These are phyloP conservation scores for Hirtodrosophila alboralis DNA, from an alignment of 2,888 invertebrate genomes.

Conservation along the genomic window DNA sequence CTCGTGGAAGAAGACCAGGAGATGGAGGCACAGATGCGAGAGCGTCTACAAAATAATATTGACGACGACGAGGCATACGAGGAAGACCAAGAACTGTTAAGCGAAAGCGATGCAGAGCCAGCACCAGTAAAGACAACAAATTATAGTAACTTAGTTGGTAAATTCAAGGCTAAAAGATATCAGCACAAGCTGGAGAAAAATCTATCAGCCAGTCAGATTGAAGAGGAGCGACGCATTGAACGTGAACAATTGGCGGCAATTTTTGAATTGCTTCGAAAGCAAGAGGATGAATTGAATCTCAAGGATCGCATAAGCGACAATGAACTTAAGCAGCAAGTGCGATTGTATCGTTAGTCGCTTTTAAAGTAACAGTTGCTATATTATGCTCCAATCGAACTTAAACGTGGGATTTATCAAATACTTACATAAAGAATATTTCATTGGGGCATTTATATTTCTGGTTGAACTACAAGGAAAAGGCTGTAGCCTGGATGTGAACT, in stretches of 20 bases:
- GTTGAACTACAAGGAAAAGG: slow-evolving; percentile 3
- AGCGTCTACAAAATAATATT: slow-evolving; percentile 33
- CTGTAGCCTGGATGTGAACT: slow-evolving; percentile 4
- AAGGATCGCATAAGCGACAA: slow-evolving; percentile 77
- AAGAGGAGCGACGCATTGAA: slow-evolving; percentile 82
- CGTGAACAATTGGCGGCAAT: slow-evolving; percentile 84
- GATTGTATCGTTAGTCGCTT: slow-evolving; percentile 79
- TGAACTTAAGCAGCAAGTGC: slow-evolving; percentile 82
- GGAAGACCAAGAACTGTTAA: slow-evolving; percentile 51
- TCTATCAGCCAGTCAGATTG: slow-evolving; percentile 71
- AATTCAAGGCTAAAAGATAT: slow-evolving; percentile 70
- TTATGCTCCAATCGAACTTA: slow-evolving; percentile 26
- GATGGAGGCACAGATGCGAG: slow-evolving; percentile 24
- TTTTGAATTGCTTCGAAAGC: slow-evolving; percentile 83
- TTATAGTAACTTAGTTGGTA: slow-evolving; percentile 60
- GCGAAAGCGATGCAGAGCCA: slow-evolving; percentile 47
- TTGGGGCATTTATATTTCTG: slow-evolving; percentile 3
- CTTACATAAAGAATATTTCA: not conserved
- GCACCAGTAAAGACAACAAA: slow-evolving; percentile 11
- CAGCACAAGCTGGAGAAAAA: slow-evolving; percentile 67
- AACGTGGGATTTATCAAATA: slow-evolving; percentile 47
- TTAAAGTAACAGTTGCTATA: not conserved
- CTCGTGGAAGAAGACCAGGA: slow-evolving; percentile 50
- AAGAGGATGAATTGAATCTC: slow-evolving; percentile 84
- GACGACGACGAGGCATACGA: slow-evolving; percentile 61